These are phyloP conservation scores for Imbricaverruca yamaguchii DNA, from an alignment of 2,888 invertebrate genomes.

Conservation along the genomic window DNA sequence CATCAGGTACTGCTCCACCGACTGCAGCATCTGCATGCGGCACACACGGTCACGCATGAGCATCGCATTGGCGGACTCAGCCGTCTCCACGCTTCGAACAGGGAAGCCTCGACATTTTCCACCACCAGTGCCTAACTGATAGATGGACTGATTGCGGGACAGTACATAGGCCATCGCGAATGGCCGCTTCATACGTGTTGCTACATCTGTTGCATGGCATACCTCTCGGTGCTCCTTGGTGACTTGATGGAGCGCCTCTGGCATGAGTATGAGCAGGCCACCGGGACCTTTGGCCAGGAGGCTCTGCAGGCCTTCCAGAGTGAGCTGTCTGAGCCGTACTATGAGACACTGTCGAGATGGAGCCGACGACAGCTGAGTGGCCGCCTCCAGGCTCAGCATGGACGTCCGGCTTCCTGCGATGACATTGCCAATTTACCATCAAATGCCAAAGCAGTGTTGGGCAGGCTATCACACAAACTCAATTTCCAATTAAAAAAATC, in stretches of 20 bases:
- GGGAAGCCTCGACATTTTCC: too few species aligned
- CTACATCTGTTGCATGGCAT: too few species aligned
- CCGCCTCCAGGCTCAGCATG: constrained; percentile 32
- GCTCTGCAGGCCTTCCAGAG: constrained; percentile 28
- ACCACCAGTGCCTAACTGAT: too few species aligned
- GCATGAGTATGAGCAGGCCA: constrained; percentile 31
- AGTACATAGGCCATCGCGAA: too few species aligned
- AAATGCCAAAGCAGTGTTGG: too few species aligned
- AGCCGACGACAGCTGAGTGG: constrained; percentile 28
- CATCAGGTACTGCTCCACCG: constrained; percentile 20
- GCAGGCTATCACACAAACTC: too few species aligned
- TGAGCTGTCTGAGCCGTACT: constrained; percentile 30
- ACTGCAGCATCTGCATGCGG: background rate
- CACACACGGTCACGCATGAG: background rate
- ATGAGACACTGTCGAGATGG: constrained; percentile 32
- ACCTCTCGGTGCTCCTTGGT: background rate
- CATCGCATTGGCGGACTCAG: background rate
- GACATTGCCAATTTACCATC: too few species aligned
- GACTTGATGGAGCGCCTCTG: constrained; percentile 25
- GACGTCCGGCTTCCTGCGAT: constrained; percentile 31
- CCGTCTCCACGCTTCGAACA: too few species aligned
- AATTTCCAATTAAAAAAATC: too few species aligned
- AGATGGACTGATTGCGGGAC: too few species aligned
- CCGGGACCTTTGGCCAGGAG: constrained; percentile 30
- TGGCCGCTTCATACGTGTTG: too few species aligned